Conservation (phyloP, 2,797 vertebrate genomes). For the Geotrypetes seraphini region DNA sequence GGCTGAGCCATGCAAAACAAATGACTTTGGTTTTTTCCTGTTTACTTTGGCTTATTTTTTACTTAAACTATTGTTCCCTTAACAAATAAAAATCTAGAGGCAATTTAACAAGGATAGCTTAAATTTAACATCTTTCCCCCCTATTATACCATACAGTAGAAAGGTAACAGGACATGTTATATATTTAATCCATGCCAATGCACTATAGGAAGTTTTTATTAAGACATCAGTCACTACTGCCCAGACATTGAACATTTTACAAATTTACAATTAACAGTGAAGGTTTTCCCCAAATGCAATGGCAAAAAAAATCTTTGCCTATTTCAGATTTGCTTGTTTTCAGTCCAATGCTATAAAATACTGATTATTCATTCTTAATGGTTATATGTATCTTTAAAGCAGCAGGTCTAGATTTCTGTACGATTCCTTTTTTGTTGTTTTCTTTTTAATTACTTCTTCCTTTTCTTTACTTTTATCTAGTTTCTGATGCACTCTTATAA, state of each 20-base stretch:
- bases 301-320: conserved; percentile 48
- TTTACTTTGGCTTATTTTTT: conserved; percentile 67
- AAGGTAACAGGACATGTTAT: conserved; percentile 53
- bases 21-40: conserved; percentile 61
- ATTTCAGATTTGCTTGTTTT: conserved; percentile 21
- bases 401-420: too few relatives aligned
- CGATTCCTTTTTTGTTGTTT: too few relatives aligned
- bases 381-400: too few relatives aligned
- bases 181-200: conserved; percentile 55
- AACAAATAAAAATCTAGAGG: conserved; percentile 52
- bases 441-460: too few relatives aligned
- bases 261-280: conserved; percentile 56
- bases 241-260: conserved; percentile 54
- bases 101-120: conserved; percentile 32
- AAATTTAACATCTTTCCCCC: conserved; percentile 24
- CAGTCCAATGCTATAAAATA: too few relatives aligned
- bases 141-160: conserved; percentile 51
- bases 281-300: conserved; percentile 45
- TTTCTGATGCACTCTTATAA: too few relatives aligned
- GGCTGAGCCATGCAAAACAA: conserved; percentile 62
- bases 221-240: conserved; percentile 57
- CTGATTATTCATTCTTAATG: too few relatives aligned
- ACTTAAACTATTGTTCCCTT: conserved; percentile 42
- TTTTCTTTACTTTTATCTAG: too few relatives aligned
- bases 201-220: conserved; percentile 62